Evolutionary conservation across 2,113 vertebrate genomes (phyloP), one percentile per base, ranked within the genome.

Genomic region (Myotis yumanensis): DNA sequence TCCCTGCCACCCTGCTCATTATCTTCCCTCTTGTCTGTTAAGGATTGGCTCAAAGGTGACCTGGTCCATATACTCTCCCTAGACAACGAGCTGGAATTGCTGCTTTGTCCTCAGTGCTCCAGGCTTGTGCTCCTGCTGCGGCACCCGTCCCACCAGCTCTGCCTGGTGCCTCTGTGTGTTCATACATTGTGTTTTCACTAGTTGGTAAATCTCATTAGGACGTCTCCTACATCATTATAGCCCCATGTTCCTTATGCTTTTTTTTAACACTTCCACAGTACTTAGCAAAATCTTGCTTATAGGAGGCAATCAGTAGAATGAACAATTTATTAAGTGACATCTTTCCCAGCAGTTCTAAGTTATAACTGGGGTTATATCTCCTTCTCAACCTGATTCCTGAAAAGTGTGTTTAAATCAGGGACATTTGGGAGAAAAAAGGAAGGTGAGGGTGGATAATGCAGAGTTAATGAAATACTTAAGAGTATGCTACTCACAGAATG

Each of bases 341-440:
- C 75, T 93, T 62, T 43, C 46, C 52, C 71, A 76, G 20, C 28
- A 46, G 25, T 86, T 89, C 20, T 85, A 86, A 43, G 46, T 62
- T 18, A 86, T 80, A 48, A 28, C 20, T 46, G 40, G 28, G 43
- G 15, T 91, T 18, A 15, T 35, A 25, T 3, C 23, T 22, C 30
- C 46, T 22, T 73, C 30, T 82, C 37, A 66, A 9, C 54, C 11
- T 5, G 12, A 83, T 57, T 95, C 69, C 89, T 48, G 69, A 82
- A 89, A 69, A 96, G 88, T 92, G 28, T 52, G 37, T 82, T 80
- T 72, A 54, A 88, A 83, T 75, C 18, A 16, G 95, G 90, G 43
- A 90, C 71, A 92, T 87, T 93, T 75, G 88, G 79, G 86, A 62
- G 73, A 95, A 81, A 88, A 54, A 79, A 12, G 90, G 64, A 83